A percentile compares a stretch with the other conserved stretches of the same genome.
Conservation (phyloP, 1,140 invertebrate genomes). For the Lordiphosa mommai region DNA sequence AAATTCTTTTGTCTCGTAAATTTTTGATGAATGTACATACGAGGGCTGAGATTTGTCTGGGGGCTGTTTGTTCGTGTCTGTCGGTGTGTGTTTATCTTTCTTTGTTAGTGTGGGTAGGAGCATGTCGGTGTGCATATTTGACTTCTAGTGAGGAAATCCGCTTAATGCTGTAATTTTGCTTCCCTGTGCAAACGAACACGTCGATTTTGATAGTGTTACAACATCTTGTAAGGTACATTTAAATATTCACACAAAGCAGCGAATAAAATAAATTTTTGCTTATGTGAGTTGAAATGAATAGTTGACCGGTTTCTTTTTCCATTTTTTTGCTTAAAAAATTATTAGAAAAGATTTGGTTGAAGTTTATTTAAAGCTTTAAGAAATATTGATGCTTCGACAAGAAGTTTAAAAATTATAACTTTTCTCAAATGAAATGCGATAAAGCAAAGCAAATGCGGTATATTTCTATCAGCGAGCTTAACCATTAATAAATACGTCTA, state of each 20-base stretch:
- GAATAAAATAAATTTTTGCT: no score
- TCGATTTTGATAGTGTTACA: slow-evolving; percentile 40
- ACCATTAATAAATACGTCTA: no score
- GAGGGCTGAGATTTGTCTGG: slow-evolving; percentile 22
- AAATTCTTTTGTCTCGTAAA: slow-evolving; percentile 65
- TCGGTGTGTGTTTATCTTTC: slow-evolving; percentile 26
- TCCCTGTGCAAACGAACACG: slow-evolving; percentile 40
- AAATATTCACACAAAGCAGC: background rate
- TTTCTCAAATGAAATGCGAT: no score
- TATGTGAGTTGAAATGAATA: background rate
- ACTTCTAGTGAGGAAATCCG: slow-evolving; percentile 69
- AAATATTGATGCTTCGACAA: no score
- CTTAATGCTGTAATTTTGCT: slow-evolving; percentile 73
- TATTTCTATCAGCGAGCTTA: no score
- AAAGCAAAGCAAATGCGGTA: no score
- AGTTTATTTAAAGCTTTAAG: no score
- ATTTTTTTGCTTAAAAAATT: no score
- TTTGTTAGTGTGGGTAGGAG: slow-evolving; percentile 15
- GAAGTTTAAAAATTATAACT: no score
- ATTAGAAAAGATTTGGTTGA: no score
- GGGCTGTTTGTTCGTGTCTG: slow-evolving; percentile 32
- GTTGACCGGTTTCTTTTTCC: background rate
- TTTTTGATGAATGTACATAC: slow-evolving; percentile 43
- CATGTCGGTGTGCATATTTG: slow-evolving; percentile 44
- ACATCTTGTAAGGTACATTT: slow-evolving; percentile 9